phyloP scores from a whole-genome alignment of 2,113 vertebrate genomes.

The Passerina amoena region DNA sequence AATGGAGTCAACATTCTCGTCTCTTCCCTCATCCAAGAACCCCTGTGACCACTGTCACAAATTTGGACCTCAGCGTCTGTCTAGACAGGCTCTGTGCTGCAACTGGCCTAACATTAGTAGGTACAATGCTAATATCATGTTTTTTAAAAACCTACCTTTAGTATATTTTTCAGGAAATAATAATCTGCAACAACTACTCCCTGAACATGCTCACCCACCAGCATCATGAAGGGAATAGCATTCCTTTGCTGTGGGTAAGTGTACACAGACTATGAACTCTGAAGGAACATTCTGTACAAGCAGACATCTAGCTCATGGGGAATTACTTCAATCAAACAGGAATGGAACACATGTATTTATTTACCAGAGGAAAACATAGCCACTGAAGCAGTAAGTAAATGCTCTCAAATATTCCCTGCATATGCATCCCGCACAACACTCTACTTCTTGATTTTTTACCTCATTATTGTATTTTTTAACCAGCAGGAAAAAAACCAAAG shows the following conservation, averaged over 20 bases:
- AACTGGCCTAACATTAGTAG: background rate
- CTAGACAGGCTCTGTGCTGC: background rate
- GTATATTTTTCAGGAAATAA: background rate
- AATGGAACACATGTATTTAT: background rate
- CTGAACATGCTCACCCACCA: background rate
- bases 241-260: background rate
- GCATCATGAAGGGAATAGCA: background rate
- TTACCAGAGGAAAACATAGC: background rate
- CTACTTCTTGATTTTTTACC: background rate
- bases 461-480: background rate
- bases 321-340: background rate
- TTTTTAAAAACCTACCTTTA: background rate
- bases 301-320: background rate
- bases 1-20: too few relatives aligned
- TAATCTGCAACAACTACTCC: background rate
- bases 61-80: rapidly evolving
- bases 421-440: background rate
- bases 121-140: background rate
- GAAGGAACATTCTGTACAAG: background rate
- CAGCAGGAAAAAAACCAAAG: background rate
- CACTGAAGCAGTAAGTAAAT: background rate
- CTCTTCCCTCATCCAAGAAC: too few relatives aligned
- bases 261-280: background rate
- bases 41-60: too few relatives aligned
- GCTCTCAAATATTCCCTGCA: background rate